These are phyloP conservation scores for Cyprinella venusta DNA, from an alignment of 2,797 vertebrate genomes.

Conservation along the genomic window DNA sequence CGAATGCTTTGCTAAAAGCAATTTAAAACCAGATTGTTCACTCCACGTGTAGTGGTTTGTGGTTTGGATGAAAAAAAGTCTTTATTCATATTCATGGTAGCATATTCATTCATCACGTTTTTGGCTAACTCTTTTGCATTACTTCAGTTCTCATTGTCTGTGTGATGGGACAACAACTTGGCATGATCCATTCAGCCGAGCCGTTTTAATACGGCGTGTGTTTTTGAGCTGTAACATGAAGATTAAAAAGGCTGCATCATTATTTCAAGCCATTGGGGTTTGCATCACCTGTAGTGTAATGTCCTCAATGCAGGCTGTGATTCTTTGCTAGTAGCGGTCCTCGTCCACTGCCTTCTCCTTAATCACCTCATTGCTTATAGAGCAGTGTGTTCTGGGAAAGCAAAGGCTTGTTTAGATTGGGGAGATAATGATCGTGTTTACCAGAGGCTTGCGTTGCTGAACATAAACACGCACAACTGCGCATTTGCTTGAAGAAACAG, in stretches of 20 bases:
- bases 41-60: conserved; percentile 14
- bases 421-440: conserved; percentile 76
- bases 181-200: not conserved
- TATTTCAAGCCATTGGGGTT: conserved; percentile 14
- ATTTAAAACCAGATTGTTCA: conserved; percentile 13
- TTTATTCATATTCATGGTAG: not conserved
- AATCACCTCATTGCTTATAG: conserved; percentile 64
- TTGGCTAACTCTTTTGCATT: not conserved
- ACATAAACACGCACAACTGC: conserved; percentile 69
- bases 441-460: conserved; percentile 59
- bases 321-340: conserved; percentile 8
- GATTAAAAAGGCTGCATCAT: conserved; percentile 26
- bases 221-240: conserved; percentile 24
- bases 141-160: not conserved
- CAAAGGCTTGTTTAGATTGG: conserved; percentile 77
- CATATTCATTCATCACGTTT: not conserved
- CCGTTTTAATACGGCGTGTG: not conserved
- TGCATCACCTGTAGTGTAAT: not conserved
- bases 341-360: conserved; percentile 17
- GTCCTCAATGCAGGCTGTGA: not conserved
- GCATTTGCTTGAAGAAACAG: conserved; percentile 47
- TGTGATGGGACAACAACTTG: not conserved
- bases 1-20: not conserved
- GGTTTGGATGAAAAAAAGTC: conserved; percentile 13
- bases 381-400: conserved; percentile 77